These are phyloP conservation scores for Sturnus vulgaris DNA, from an alignment of 2,113 vertebrate genomes.

Conservation along the genomic window DNA sequence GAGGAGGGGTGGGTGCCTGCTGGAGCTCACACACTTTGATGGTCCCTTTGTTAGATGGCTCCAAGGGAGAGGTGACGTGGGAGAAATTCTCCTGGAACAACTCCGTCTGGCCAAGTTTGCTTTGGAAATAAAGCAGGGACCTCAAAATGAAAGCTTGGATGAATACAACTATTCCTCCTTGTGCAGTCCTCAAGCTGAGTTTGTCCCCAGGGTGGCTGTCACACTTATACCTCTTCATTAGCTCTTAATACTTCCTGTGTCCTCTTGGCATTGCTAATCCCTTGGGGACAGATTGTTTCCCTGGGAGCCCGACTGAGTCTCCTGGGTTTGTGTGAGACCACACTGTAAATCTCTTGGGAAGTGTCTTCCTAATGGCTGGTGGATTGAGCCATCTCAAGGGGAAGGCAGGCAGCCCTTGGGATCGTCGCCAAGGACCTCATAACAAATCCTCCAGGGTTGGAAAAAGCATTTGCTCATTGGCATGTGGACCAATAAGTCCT, in stretches of 20 bases:
- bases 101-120: not conserved
- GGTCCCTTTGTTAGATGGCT: not conserved
- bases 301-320: not conserved
- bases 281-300: not conserved
- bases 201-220: not conserved
- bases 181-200: not conserved
- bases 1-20: not conserved
- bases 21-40: not conserved
- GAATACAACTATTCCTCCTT: not conserved
- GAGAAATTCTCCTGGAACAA: slow-evolving; percentile 12
- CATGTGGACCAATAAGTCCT: not conserved
- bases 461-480: not conserved
- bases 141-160: not conserved
- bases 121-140: not conserved
- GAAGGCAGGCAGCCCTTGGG: not conserved
- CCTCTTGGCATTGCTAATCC: not conserved
- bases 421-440: not conserved
- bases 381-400: not conserved
- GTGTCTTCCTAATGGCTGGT: not conserved
- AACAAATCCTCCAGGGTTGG: not conserved
- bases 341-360: not conserved
- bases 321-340: not conserved
- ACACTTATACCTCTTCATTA: not conserved
- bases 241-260: not conserved
- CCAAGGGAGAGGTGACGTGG: not conserved